Base-by-base conservation (phyloP, 2,113 vertebrate species). In the Oryzias celebensis region DNA sequence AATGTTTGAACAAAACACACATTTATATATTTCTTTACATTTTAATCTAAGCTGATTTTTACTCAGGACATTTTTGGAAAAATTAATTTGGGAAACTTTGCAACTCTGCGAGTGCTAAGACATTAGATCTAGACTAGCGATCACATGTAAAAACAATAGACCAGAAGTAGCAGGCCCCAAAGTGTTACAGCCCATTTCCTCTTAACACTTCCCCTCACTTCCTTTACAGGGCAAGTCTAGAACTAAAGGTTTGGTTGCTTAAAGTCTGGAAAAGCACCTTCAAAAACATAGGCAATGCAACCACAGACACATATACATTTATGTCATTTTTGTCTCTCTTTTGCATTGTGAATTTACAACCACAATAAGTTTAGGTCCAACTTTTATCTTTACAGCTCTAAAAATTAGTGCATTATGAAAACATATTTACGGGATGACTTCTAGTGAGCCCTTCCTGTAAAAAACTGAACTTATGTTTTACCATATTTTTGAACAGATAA, bases 111-210 rank as follows among this genome's bases (percentile, higher is more conserved):
- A 18, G n/a, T 57, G 14, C 5, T 58, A 41, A 58, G 36, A 57
- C 51, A 36, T 18, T 2, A 28, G 41, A 45, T 42, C 53, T 45
- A 23, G 14, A 52, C 48, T 18, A 58, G 7, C 20, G 60, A 8
- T 4, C 46, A 54, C 17, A 14, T 13, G 64, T 52, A 48, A 56
- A 56, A 90, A 87, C 77, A 91, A 90, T 85, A 74, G 88, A 85
- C 74, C 70, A 88, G 80, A 86, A 85, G 62, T 56, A 75, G 63
- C 76, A 70, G 71, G 46, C 65, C 59, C 73, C 59, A 59, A 64
- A 62, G 43, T 62, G 71, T 80, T 69, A 80, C 62, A 73, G 64
- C 78, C 71, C 68, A 89, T 86, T 91, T 93, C 92, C 92, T 88
- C 51, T 82, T 16, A 62, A 62, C 77, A 78, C 80, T 92, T 92